phyloP scores from a whole-genome alignment of 2,797 vertebrate species.

The Meriones psammophilus region DNA sequence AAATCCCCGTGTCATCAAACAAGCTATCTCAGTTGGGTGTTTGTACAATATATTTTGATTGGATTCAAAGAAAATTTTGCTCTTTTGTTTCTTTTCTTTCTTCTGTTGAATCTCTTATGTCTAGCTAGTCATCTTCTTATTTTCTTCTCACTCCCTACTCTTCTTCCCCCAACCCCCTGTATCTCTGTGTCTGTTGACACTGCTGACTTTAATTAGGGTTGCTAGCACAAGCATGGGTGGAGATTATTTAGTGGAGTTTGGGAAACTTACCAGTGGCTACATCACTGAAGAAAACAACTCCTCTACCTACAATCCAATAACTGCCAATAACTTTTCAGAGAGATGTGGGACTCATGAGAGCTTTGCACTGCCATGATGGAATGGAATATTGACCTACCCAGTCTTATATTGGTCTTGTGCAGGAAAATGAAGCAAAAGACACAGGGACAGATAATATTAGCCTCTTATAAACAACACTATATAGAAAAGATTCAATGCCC shows the following conservation, averaged over 20 bases:
- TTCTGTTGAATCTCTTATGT: neutral
- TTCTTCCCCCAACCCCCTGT: no score
- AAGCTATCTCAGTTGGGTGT: neutral
- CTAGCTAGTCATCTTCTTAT: neutral
- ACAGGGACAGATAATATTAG: neutral
- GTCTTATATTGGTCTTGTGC: neutral
- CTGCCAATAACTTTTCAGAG: neutral
- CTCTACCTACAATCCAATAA: neutral
- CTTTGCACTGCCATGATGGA: neutral
- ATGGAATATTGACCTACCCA: neutral
- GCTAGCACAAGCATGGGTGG: neutral
- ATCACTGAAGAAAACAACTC: neutral
- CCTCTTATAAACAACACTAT: neutral
- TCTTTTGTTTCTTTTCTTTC: neutral
- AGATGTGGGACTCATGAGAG: neutral
- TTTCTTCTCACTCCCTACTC: neutral
- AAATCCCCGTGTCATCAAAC: slow-evolving; percentile 8
- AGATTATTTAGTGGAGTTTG: neutral
- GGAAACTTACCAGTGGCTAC: neutral
- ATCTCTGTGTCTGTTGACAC: neutral
- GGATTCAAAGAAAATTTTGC: neutral
- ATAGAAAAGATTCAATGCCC: slow-evolving; percentile 33
- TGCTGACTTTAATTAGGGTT: neutral
- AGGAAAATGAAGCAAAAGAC: neutral
- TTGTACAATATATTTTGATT: neutral